These are phyloP conservation scores for Isotomurus palustris DNA, from an alignment of 2,888 invertebrate species.

Conservation along the genomic window DNA sequence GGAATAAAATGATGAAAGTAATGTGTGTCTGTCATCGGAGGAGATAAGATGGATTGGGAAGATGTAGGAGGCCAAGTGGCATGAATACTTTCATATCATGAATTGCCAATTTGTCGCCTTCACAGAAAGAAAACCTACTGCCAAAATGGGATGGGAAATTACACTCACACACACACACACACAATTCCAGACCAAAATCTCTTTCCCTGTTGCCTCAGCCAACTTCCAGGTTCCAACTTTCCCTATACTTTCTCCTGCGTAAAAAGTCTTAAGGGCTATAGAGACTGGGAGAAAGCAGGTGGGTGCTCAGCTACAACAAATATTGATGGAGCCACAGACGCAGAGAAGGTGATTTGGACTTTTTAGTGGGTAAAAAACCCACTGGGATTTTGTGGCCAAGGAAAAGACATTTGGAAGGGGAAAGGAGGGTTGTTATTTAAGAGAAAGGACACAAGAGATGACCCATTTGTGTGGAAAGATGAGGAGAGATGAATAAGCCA, in stretches of 20 bases:
- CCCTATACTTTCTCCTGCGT: not conserved
- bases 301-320: too few species aligned
- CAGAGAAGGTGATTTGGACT: not conserved
- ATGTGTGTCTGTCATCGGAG: conserved; percentile 2
- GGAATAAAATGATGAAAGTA: not conserved
- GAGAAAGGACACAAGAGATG: not conserved
- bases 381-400: not conserved
- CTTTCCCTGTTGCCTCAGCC: not conserved
- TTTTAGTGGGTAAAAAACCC: not conserved
- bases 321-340: not conserved
- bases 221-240: too few species aligned
- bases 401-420: too few species aligned
- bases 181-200: not conserved
- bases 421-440: too few species aligned
- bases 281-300: conserved; percentile 14
- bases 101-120: conserved; percentile 40
- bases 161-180: conserved; percentile 1
- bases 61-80: conserved; percentile 25
- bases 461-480: not conserved
- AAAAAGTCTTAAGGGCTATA: not conserved
- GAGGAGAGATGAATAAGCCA: not conserved
- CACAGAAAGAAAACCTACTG: conserved; percentile 13
- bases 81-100: conserved; percentile 31
- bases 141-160: conserved; percentile 12
- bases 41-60: conserved; percentile 15